Base-by-base conservation (phyloP, 2,888 invertebrate genomes). In the Enoplolaimus lenunculus region DNA sequence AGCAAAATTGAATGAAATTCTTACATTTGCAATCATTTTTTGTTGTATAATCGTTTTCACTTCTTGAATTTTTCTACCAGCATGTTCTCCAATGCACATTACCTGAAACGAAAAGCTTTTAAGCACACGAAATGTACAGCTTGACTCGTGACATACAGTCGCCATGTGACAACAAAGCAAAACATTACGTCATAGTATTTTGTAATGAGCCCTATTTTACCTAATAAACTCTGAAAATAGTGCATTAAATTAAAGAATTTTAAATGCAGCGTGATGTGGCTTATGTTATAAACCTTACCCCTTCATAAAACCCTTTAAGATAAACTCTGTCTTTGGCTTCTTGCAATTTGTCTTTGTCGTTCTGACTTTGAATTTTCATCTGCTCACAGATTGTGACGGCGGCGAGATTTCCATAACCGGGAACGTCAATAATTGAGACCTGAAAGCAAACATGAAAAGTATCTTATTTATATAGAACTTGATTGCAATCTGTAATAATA, bases 261-360 rank as follows among this genome's bases (percentile, higher is more conserved):
- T n/a, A n/a, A n/a, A n/a, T n/a, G n/a, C n/a, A n/a, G n/a, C n/a
- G n/a, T n/a, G n/a, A n/a, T n/a, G n/a, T n/a, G n/a, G n/a, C n/a
- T n/a, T n/a, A n/a, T n/a, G n/a, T n/a, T n/a, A n/a, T n/a, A n/a
- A n/a, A n/a, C n/a, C 70, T 74, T 72, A 84, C 83, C 70, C 85
- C 85, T 73, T 85, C 84, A 81, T 97, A 97, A 82, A 97, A 98
- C 68, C 94, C 92, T 84, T 93, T 93, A 26, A 94, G 83, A 80
- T 99, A 99, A 59, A 93, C 90, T 84, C 90, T 86, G 78, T 94
- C 95, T 81, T 99, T 99, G 0, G 98, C 98, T 82, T 94, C 90
- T 7, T 86, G 83, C 71, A 99, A 84, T 81, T 98, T 97, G 0
- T 91, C 92, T 77, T 87, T 88, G 79, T 99, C 98, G 82, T 99